Conservation (phyloP, 2,888 invertebrate species). For the Cantharis nigra region DNA sequence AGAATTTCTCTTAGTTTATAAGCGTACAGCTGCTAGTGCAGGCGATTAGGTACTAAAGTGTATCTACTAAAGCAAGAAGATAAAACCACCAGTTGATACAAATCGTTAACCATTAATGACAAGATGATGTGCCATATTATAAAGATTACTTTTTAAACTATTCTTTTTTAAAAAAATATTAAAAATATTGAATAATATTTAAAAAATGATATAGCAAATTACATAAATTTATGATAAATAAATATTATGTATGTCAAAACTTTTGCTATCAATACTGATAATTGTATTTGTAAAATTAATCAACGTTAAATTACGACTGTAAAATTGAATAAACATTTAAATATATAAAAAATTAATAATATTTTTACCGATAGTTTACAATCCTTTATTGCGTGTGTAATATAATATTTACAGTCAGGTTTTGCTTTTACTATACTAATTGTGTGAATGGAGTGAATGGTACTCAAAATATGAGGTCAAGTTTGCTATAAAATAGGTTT, state of each 20-base stretch:
- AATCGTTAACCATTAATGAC: neutral
- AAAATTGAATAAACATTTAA: too few relatives aligned
- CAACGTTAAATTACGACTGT: too few relatives aligned
- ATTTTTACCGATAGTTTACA: too few relatives aligned
- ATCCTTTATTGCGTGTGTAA: too few relatives aligned
- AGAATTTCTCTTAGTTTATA: neutral
- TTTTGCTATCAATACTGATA: neutral
- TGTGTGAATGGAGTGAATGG: neutral
- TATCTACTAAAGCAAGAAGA: neutral
- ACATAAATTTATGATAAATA: neutral
- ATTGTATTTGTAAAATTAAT: neutral
- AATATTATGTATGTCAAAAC: neutral
- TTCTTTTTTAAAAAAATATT: neutral
- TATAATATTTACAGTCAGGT: neutral
- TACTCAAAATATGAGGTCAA: neutral
- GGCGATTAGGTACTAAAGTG: neutral
- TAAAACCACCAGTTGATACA: neutral
- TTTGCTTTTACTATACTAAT: neutral
- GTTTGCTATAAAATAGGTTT: neutral
- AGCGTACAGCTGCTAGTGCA: neutral
- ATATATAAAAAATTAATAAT: too few relatives aligned
- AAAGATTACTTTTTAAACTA: neutral
- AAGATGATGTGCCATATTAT: neutral
- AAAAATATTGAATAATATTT: neutral
- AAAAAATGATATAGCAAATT: neutral